Conservation (phyloP, 1,140 invertebrate genomes). For the Calosoma granatense region DNA sequence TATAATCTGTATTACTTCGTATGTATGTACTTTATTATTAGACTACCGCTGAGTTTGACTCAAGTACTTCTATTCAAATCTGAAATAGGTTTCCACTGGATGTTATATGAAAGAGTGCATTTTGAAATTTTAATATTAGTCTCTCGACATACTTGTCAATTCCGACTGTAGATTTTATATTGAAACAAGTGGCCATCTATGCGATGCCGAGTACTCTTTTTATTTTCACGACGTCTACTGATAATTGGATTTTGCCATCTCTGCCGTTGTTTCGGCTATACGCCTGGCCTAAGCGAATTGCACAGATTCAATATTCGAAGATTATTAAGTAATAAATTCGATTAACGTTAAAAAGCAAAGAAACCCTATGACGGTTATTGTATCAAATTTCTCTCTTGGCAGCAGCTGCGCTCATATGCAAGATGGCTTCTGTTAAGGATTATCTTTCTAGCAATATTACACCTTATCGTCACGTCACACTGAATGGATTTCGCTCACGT, state of each 20-base stretch:
- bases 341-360: neutral
- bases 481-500: too few relatives aligned
- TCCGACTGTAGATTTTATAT: neutral
- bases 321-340: slow-evolving; percentile 3
- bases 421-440: neutral
- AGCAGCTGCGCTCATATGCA: neutral
- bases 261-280: neutral
- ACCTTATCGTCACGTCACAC: neutral
- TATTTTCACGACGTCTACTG: neutral
- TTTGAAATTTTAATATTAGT: slow-evolving; percentile 1
- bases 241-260: slow-evolving; percentile 2
- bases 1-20: too few relatives aligned
- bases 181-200: neutral
- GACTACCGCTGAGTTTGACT: too few relatives aligned
- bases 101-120: neutral
- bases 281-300: neutral
- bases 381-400: neutral
- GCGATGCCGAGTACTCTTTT: neutral
- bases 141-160: neutral
- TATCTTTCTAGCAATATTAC: neutral
- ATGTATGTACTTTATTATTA: neutral
- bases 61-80: neutral
- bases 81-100: neutral
- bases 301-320: neutral
- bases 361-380: neutral